phyloP scores from a whole-genome alignment of 2,888 invertebrate genomes.

The Zaprionus obscuricornis region DNA sequence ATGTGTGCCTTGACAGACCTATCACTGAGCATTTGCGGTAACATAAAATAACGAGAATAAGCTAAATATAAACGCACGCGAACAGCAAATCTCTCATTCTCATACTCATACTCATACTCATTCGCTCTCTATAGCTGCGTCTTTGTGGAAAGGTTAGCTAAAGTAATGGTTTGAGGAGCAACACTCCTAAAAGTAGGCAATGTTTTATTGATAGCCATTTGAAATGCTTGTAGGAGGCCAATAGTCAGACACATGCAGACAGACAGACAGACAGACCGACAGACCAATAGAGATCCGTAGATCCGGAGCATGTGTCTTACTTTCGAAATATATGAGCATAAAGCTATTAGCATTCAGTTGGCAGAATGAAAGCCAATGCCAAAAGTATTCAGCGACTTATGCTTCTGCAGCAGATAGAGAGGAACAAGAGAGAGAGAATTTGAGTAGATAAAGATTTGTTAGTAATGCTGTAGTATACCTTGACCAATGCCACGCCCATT shows the following conservation, averaged over 20 bases:
- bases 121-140: slow-evolving; percentile 3
- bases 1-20: no score
- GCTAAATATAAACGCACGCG: slow-evolving; percentile 60
- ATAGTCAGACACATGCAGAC: no score
- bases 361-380: no score
- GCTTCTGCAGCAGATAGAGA: no score
- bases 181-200: slow-evolving; percentile 48
- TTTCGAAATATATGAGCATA: slow-evolving; percentile 22
- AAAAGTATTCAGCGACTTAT: no score
- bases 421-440: no score
- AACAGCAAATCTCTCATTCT: no score
- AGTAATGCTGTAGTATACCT: no score
- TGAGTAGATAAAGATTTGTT: no score
- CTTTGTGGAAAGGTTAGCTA: slow-evolving; percentile 22
- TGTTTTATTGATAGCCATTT: slow-evolving; percentile 68
- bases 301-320: slow-evolving; percentile 40
- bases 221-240: slow-evolving; percentile 24
- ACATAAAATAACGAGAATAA: slow-evolving; percentile 54
- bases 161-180: slow-evolving; percentile 44
- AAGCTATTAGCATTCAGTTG: slow-evolving; percentile 44
- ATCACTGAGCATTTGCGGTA: slow-evolving; percentile 52
- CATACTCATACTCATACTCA: no score
- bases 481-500: slow-evolving; percentile 20
- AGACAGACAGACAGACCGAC: no score
- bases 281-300: no score